Percentiles rank a stretch among this genome's conserved stretches.
Evolutionary conservation across 2,888 invertebrate genomes (phyloP).

Genomic region (Alcis repandata): DNA sequence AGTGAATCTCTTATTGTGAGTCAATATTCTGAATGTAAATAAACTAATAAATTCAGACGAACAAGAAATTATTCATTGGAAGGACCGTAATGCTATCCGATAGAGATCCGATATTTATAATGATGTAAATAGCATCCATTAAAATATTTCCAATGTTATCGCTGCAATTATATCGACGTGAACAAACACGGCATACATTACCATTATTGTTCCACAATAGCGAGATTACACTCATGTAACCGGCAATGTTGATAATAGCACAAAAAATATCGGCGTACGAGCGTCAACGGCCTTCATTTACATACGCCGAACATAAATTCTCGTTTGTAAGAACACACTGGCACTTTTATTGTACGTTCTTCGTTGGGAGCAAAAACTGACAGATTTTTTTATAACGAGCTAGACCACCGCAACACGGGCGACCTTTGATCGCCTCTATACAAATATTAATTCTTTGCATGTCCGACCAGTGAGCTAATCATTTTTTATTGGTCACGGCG

Average conservation of each 20-base stretch:
- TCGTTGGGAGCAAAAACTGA: conserved; percentile 75
- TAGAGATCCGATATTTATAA: conserved; percentile 44
- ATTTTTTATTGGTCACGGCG: conserved; percentile 71
- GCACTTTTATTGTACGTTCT: conserved; percentile 84
- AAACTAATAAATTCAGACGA: conserved; percentile 38
- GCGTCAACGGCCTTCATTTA: conserved; percentile 77
- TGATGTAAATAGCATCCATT: conserved; percentile 45
- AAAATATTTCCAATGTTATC: conserved; percentile 47
- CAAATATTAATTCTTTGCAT: conserved; percentile 81
- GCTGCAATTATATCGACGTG: conserved; percentile 38
- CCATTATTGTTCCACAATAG: conserved; percentile 59
- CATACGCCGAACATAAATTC: conserved; percentile 84
- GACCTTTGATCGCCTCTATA: conserved; percentile 77
- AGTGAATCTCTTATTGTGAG: conserved; percentile 35
- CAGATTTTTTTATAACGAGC: conserved; percentile 71
- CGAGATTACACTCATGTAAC: conserved; percentile 57
- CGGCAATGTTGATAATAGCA: conserved; percentile 59
- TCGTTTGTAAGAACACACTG: conserved; percentile 85
- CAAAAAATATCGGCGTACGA: conserved; percentile 63
- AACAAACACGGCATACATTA: conserved; percentile 56
- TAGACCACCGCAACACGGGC: conserved; percentile 65
- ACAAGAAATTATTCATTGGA: conserved; percentile 43
- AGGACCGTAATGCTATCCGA: conserved; percentile 43
- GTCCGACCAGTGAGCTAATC: conserved; percentile 69
- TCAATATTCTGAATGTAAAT: conserved; percentile 35